Percentiles rank a stretch among this genome's conserved stretches.
phyloP scores from a whole-genome alignment of 1,140 invertebrate species.

The Leptinotarsa texana region DNA sequence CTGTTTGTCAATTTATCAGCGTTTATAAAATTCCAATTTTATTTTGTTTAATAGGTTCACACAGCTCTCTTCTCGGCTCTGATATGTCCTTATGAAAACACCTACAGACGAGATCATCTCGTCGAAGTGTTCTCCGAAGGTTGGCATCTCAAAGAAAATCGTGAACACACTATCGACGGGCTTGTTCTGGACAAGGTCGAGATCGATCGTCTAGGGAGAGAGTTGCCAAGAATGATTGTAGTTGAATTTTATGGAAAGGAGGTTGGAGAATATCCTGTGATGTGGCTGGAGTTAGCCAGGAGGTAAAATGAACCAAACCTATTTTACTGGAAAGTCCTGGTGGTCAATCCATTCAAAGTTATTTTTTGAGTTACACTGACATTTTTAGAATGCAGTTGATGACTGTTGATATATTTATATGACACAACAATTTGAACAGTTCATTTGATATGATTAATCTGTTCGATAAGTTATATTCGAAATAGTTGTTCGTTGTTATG shows the following conservation, averaged over 20 bases:
- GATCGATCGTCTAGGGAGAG: conserved; percentile 62
- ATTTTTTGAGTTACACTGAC: no score
- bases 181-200: conserved; percentile 60
- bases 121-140: conserved; percentile 85
- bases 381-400: no score
- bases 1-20: no score
- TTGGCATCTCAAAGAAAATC: conserved; percentile 64
- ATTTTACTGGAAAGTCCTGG: no score
- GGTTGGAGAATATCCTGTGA: conserved; percentile 72
- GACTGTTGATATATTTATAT: no score
- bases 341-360: no score
- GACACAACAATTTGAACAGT: no score
- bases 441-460: no score
- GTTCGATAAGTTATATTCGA: no score
- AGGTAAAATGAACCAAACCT: conserved; percentile 54
- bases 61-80: conserved; percentile 68
- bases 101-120: conserved; percentile 61
- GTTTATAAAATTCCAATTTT: no score
- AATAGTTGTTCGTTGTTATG: no score
- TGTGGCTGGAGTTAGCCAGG: conserved; percentile 81
- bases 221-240: conserved; percentile 69
- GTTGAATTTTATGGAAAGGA: conserved; percentile 78
- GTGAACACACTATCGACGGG: conserved; percentile 44
- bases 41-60: conserved; percentile 57
- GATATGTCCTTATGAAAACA: conserved; percentile 70